A percentile compares a stretch with the other conserved stretches of the same genome.
These are phyloP conservation scores for Diarsia rubi DNA, from an alignment of 2,888 invertebrate genomes.

Conservation along the genomic window DNA sequence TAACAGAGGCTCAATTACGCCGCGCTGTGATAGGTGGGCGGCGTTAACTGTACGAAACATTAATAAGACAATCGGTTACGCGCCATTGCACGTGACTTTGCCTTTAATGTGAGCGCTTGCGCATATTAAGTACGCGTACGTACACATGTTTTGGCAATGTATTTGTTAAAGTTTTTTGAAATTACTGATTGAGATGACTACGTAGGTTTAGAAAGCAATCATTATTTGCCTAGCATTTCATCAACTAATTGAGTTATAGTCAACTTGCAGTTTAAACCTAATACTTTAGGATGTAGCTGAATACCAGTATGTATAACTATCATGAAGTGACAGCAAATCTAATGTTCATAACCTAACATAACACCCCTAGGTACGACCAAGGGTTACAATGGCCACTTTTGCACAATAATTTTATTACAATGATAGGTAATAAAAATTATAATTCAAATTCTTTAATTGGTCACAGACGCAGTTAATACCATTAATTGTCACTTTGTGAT, in stretches of 20 bases:
- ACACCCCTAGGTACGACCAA: too few species aligned
- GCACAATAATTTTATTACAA: background rate
- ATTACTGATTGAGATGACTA: too few species aligned
- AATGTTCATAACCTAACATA: too few species aligned
- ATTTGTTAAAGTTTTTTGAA: background rate
- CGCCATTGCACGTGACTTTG: constrained; percentile 63
- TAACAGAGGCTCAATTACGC: constrained; percentile 68
- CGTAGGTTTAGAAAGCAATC: background rate
- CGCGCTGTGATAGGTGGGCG: constrained; percentile 74
- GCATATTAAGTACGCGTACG: constrained; percentile 50
- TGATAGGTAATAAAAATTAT: too few species aligned
- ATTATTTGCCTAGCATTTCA: background rate
- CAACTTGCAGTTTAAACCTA: background rate
- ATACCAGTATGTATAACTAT: background rate
- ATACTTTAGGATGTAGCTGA: background rate
- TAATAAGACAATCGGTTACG: constrained; percentile 77
- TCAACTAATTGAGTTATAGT: background rate
- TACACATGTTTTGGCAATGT: constrained; percentile 9
- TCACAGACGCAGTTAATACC: too few species aligned
- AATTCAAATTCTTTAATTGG: too few species aligned
- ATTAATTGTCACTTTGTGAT: too few species aligned
- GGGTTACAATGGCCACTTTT: background rate
- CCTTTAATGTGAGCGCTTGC: constrained; percentile 63
- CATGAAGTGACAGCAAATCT: background rate
- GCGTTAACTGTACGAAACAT: constrained; percentile 75